These are phyloP conservation scores for Drosophila setifemur DNA, from an alignment of 1,140 invertebrate species.

Conservation along the genomic window DNA sequence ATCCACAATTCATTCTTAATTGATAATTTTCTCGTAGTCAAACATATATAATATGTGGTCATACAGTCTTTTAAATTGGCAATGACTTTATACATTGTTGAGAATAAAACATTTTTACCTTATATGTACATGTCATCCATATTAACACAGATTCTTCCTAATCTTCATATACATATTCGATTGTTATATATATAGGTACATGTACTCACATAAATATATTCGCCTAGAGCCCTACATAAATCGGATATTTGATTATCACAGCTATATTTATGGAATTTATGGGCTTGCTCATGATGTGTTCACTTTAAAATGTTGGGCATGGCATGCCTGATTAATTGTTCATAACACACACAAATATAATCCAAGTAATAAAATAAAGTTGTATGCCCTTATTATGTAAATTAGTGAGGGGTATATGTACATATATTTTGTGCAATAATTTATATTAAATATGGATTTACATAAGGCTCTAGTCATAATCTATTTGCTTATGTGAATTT, in stretches of 20 bases:
- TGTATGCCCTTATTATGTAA: no score
- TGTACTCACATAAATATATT: not conserved
- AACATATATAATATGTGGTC: conserved; percentile 47
- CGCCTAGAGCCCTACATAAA: conserved; percentile 41
- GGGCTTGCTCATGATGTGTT: not conserved
- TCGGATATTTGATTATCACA: conserved; percentile 33
- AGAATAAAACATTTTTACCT: conserved; percentile 32
- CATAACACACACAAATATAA: not conserved
- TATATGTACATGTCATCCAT: not conserved
- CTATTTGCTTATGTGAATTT: not conserved
- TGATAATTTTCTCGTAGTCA: conserved; percentile 1
- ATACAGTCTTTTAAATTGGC: conserved; percentile 71
- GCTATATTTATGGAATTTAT: conserved; percentile 18
- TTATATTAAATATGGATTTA: conserved; percentile 10
- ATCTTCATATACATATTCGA: not conserved
- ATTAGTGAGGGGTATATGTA: no score
- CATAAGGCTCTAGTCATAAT: conserved; percentile 29
- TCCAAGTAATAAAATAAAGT: not conserved
- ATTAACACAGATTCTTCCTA: not conserved
- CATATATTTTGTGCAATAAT: not conserved
- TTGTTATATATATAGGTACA: not conserved
- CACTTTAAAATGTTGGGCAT: not conserved
- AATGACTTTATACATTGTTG: conserved; percentile 62
- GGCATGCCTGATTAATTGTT: not conserved
- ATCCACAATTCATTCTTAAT: conserved; percentile 16